Conservation (phyloP, 2,888 invertebrate species). For the Diarsia rubi region DNA sequence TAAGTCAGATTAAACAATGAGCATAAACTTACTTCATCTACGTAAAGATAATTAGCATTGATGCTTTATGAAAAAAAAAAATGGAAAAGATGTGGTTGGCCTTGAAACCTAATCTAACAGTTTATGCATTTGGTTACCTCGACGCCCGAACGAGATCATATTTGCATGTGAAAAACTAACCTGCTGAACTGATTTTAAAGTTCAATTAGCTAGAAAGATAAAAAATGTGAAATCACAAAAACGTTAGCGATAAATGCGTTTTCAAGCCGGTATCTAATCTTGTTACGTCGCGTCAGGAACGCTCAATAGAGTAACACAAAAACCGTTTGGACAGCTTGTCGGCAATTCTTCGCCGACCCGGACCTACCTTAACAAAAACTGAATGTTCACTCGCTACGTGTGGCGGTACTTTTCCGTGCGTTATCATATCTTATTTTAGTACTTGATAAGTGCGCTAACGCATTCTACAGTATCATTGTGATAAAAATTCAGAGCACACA, state of each 20-base stretch:
- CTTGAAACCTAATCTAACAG: constrained; percentile 58
- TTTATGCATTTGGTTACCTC: constrained; percentile 50
- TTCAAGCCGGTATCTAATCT: constrained; percentile 66
- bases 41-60: constrained; percentile 7
- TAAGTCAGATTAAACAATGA: constrained; percentile 8
- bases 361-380: constrained; percentile 83
- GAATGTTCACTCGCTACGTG: constrained; percentile 58
- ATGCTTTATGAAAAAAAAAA: constrained; percentile 10
- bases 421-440: constrained; percentile 72
- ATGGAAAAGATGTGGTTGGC: constrained; percentile 31
- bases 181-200: constrained; percentile 16
- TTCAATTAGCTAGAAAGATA: constrained; percentile 31
- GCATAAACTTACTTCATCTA: constrained; percentile 2
- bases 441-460: constrained; percentile 57
- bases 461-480: constrained; percentile 49
- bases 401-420: constrained; percentile 79
- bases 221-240: constrained; percentile 38
- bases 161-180: constrained; percentile 43
- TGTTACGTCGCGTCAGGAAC: constrained; percentile 64
- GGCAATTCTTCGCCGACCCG: constrained; percentile 64
- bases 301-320: constrained; percentile 64
- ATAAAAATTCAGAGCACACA: constrained; percentile 58
- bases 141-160: constrained; percentile 43
- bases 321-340: constrained; percentile 56
- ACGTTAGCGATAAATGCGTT: constrained; percentile 50